Evolutionary conservation across 2,113 vertebrate species (phyloP).

Genomic region (Cheilinus undulatus): DNA sequence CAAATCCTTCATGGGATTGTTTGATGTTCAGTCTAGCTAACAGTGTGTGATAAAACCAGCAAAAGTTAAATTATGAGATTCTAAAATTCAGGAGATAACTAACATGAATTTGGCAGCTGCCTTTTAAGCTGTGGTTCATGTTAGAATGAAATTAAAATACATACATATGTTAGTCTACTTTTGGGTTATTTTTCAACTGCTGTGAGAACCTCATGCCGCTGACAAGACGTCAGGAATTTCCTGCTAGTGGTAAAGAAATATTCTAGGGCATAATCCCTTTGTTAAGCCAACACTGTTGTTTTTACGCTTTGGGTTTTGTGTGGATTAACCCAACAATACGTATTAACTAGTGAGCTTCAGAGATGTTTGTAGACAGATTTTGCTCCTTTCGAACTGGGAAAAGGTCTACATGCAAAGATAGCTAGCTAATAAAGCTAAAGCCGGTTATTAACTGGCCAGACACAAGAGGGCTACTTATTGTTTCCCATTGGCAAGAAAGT

Average conservation of each 20-base stretch:
- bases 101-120: no score
- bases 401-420: neutral
- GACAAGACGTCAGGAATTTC: neutral
- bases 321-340: neutral
- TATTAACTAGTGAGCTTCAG: neutral
- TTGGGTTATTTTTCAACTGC: neutral
- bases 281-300: neutral
- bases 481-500: no score
- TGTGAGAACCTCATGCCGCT: neutral
- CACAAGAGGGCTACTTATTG: no score
- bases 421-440: neutral
- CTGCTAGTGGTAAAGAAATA: neutral
- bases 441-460: neutral
- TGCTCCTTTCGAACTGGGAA: no score
- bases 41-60: no score
- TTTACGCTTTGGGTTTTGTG: neutral
- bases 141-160: no score
- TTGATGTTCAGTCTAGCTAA: no score
- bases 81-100: no score
- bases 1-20: no score
- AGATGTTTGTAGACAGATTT: neutral
- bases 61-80: no score
- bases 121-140: no score
- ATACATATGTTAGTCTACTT: no score
- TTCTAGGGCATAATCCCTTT: neutral